Base-by-base conservation (phyloP, 1,140 invertebrate genomes). In the Drosophila pruinosa region DNA sequence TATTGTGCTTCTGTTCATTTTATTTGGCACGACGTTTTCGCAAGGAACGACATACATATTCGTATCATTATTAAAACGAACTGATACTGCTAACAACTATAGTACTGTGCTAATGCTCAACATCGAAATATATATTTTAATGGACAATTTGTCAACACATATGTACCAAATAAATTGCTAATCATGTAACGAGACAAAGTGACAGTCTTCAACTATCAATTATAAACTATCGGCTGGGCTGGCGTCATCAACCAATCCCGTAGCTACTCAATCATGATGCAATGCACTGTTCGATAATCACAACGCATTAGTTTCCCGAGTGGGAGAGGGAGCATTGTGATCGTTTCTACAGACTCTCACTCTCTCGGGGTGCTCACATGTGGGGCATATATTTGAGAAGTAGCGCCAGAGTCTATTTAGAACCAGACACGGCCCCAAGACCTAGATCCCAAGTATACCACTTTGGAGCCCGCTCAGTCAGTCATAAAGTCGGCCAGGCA, bases 21-120 rank as follows among this genome's bases (percentile, higher is more conserved):
- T 89, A 78, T 41, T 67, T 90, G 50, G 78, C 83, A 1, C 57
- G 64, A 45, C 88, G 83, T 7, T 90, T 90, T 71, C 72, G 80
- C 38, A 90, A 81, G 45, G 77, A 90, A 7, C 82, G 83, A 38
- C 65, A 19, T 21, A 72, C 70, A 22, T 82, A 64, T 22, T 48
- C 31, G 3, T 71, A 88, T 62, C 50, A 53, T 24, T 81, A 86
- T 22, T 86, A 56, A 70, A 17, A 24, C 45, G n/a, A 50, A 53
- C 41, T 56, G n/a, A 56, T 34, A 4, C n/a, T 34, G 12, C n/a
- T 34, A 34, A 34, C 31, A 1, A n/a, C n/a, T 10, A n/a, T 31
- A n/a, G n/a, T n/a, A n/a, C n/a, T n/a, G n/a, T n/a, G n/a, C 6
- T 31, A 52, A 10, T 34, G 19, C 48, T 31, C 50, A 21, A 31